phyloP scores from a whole-genome alignment of 2,888 invertebrate species.

The Brachynemurus nebulosus region DNA sequence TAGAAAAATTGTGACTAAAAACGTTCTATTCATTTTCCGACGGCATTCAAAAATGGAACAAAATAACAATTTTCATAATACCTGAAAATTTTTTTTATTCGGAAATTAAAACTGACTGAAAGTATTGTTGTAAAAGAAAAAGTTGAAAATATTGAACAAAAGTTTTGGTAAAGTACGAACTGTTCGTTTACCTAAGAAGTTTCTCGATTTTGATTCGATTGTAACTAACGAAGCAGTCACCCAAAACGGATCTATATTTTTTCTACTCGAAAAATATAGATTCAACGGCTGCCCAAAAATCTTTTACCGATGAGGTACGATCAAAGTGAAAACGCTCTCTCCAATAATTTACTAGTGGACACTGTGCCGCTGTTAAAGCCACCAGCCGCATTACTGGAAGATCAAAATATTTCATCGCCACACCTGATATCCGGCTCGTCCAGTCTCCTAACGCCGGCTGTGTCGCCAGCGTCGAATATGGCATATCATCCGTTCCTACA shows the following conservation, averaged over 20 bases:
- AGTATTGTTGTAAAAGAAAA: no score
- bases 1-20: no score
- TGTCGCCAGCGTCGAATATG: slow-evolving; percentile 45
- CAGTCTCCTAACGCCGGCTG: slow-evolving; percentile 41
- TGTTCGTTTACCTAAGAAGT: no score
- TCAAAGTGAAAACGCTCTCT: slow-evolving; percentile 2
- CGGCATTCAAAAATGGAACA: no score
- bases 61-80: no score
- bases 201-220: no score
- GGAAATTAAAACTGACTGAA: no score
- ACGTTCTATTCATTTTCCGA: no score
- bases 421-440: no score
- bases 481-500: slow-evolving; percentile 78
- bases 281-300: slow-evolving; percentile 1
- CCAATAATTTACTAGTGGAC: slow-evolving; percentile 1
- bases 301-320: slow-evolving; percentile 4
- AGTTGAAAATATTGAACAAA: no score
- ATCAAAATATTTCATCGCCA: not conserved
- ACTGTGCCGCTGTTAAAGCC: not conserved
- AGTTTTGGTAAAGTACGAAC: no score
- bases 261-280: not conserved
- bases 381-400: not conserved
- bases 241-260: slow-evolving; percentile 1
- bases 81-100: no score
- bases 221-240: not conserved